Conservation (phyloP, 2,797 vertebrate species). For the Stomatorhinus walkeri region DNA sequence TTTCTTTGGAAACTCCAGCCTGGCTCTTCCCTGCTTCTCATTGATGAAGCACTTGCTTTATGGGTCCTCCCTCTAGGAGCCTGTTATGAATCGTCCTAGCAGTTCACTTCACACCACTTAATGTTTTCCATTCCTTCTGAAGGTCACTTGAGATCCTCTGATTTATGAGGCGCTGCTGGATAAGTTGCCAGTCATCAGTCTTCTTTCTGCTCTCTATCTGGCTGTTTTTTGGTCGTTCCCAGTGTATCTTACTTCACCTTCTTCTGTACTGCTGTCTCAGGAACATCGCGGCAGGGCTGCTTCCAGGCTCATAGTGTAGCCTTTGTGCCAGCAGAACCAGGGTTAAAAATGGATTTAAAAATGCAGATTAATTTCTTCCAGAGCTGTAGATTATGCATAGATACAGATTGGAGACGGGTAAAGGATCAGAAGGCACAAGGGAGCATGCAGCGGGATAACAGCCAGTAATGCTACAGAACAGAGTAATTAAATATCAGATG, state of each 20-base stretch:
- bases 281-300: neutral
- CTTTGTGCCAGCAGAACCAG: neutral
- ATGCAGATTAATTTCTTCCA: neutral
- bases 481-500: neutral
- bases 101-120: neutral
- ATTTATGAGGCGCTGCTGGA: neutral
- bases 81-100: neutral
- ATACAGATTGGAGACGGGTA: neutral
- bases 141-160: neutral
- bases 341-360: neutral
- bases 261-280: neutral
- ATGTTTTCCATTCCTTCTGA: neutral
- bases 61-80: neutral
- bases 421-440: neutral
- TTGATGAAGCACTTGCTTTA: neutral
- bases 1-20: neutral
- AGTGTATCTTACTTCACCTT: neutral
- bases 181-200: neutral
- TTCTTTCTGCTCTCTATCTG: neutral
- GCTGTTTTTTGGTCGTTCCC: neutral
- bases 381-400: neutral
- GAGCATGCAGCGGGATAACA: neutral
- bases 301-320: neutral
- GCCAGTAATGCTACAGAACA: neutral
- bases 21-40: neutral